Percentiles rank a stretch among this genome's conserved stretches.
Conservation (phyloP, 92 coral and sea anemone species). For the Diadumene lineata region DNA sequence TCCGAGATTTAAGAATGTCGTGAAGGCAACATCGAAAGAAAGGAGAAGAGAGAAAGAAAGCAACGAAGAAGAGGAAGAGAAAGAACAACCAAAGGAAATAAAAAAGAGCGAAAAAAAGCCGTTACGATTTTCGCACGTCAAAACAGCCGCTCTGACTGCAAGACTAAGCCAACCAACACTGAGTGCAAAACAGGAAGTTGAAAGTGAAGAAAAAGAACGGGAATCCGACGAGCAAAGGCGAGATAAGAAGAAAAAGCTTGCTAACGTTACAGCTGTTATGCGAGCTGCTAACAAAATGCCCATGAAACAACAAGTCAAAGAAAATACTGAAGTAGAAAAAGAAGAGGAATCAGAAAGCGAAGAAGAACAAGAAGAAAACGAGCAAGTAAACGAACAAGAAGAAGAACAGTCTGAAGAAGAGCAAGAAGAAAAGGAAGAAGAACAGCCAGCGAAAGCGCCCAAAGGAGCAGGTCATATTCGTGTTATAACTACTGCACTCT, state of each 20-base stretch:
- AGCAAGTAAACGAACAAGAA: slow-evolving; percentile 22
- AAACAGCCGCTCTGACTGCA: slow-evolving; percentile 7
- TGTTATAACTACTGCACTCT: slow-evolving; percentile 69
- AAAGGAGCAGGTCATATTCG: slow-evolving; percentile 40
- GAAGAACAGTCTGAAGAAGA: slow-evolving; percentile 32
- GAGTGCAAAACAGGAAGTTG: neutral
- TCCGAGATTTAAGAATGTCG: neutral
- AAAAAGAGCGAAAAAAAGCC: slow-evolving; percentile 8
- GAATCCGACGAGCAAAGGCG: neutral
- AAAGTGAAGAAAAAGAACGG: slow-evolving; percentile 7
- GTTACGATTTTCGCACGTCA: neutral
- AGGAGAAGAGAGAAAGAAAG: slow-evolving; percentile 25
- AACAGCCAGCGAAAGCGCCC: neutral
- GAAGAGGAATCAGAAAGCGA: neutral
- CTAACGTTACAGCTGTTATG: neutral
- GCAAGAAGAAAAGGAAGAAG: slow-evolving; percentile 32
- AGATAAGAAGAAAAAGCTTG: slow-evolving; percentile 15
- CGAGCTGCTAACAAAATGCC: neutral
- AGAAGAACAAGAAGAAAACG: slow-evolving; percentile 21
- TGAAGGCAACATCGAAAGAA: slow-evolving; percentile 10
- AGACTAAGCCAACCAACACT: slow-evolving; percentile 1
- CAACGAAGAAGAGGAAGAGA: slow-evolving; percentile 15
- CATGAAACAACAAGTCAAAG: slow-evolving; percentile 18
- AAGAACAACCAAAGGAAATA: neutral
- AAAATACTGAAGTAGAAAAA: neutral